Conservation (phyloP, 2,888 invertebrate genomes). For the Patella ulyssiponensis region DNA sequence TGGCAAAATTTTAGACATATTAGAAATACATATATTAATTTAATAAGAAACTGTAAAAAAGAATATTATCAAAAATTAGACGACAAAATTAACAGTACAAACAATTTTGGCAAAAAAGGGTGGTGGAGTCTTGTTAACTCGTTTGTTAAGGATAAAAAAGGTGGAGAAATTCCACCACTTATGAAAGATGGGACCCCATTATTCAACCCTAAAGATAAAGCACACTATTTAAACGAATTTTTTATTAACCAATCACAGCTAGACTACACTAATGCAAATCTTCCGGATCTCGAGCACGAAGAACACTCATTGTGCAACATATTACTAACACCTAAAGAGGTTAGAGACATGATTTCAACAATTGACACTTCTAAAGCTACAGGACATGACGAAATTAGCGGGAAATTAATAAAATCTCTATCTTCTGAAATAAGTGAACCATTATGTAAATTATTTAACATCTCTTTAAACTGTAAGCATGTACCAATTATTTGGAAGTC, state of each 20-base stretch:
- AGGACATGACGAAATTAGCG: background rate
- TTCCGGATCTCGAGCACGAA: background rate
- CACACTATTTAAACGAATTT: background rate
- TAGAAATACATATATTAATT: background rate
- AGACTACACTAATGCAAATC: constrained; percentile 2
- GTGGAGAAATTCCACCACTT: background rate
- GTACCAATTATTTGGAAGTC: background rate
- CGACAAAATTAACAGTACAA: background rate
- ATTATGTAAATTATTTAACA: background rate
- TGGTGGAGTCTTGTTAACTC: background rate
- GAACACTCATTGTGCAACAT: background rate
- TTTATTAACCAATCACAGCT: background rate
- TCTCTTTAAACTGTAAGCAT: background rate
- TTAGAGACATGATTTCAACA: background rate
- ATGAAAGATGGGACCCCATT: background rate
- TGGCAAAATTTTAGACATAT: background rate
- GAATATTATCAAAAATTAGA: background rate
- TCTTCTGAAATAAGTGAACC: background rate
- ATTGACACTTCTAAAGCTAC: constrained; percentile 2
- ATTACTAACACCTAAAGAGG: background rate
- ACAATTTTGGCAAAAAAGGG: background rate
- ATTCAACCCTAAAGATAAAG: background rate
- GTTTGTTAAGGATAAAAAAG: background rate
- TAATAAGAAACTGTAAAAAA: background rate
- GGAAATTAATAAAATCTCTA: background rate